Evolutionary conservation across 92 coral and sea anemone genomes (phyloP).

Genomic region (Epizoanthus ramosus): DNA sequence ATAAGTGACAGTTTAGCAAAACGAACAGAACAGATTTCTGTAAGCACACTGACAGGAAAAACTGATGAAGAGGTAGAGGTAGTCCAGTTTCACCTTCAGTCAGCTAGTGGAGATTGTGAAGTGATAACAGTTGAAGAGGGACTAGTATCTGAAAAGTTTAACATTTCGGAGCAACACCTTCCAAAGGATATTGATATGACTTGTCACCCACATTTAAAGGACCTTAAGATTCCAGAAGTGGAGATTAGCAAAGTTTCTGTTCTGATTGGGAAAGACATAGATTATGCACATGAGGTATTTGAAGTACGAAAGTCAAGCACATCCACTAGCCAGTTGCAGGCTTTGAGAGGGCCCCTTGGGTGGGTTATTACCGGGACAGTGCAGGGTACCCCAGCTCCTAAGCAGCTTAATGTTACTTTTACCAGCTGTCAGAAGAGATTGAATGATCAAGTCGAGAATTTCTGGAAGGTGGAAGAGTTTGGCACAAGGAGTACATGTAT

Average conservation of each 20-base stretch:
- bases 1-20: slow-evolving; percentile 52
- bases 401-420: slow-evolving; percentile 38
- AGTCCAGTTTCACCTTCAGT: slow-evolving; percentile 45
- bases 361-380: slow-evolving; percentile 56
- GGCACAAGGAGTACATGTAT: slow-evolving; percentile 3
- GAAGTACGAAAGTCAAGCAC: slow-evolving; percentile 44
- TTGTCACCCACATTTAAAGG: slow-evolving; percentile 46
- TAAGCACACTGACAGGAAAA: slow-evolving; percentile 43
- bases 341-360: slow-evolving; percentile 50
- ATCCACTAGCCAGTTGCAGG: slow-evolving; percentile 23
- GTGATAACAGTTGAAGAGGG: slow-evolving; percentile 57
- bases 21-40: slow-evolving; percentile 31
- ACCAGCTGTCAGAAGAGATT: slow-evolving; percentile 40
- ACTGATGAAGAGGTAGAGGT: slow-evolving; percentile 49
- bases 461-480: slow-evolving; percentile 38
- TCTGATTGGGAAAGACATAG: slow-evolving; percentile 61
- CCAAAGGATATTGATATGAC: slow-evolving; percentile 45
- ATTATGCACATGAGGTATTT: slow-evolving; percentile 57
- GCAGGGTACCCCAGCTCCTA: neutral
- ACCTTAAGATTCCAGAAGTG: slow-evolving; percentile 46
- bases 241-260: slow-evolving; percentile 52
- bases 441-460: slow-evolving; percentile 42
- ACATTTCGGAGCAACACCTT: slow-evolving; percentile 48
- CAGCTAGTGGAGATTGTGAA: slow-evolving; percentile 56
- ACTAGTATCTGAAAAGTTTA: slow-evolving; percentile 51